phyloP scores from a whole-genome alignment of 2,888 invertebrate species.

The Pammene aurita region DNA sequence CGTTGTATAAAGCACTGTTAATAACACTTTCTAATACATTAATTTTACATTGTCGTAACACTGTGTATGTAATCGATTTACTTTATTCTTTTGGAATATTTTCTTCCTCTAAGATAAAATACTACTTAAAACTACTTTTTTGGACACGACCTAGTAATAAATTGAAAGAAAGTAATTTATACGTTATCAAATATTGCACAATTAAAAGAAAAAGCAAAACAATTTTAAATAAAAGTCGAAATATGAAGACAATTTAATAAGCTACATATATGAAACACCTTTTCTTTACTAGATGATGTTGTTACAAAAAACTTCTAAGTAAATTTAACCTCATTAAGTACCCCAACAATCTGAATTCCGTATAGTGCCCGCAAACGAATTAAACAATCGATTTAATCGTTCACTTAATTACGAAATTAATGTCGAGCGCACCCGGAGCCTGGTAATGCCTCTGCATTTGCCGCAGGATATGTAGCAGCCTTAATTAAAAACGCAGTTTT shows the following conservation, averaged over 20 bases:
- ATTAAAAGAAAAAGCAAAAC: too few relatives aligned
- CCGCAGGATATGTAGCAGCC: conserved; percentile 41
- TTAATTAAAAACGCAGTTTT: conserved; percentile 12
- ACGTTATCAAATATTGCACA: too few relatives aligned
- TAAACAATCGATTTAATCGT: conserved; percentile 73
- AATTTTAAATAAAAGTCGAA: too few relatives aligned
- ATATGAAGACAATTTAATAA: too few relatives aligned
- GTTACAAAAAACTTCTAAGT: too few relatives aligned
- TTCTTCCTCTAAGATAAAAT: too few relatives aligned
- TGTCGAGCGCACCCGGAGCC: conserved; percentile 55
- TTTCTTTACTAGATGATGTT: too few relatives aligned
- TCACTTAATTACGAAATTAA: conserved; percentile 75
- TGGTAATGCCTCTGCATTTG: conserved; percentile 52
- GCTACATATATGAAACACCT: too few relatives aligned
- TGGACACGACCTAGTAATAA: too few relatives aligned
- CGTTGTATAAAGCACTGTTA: conserved; percentile 55
- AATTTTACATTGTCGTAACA: conserved; percentile 42
- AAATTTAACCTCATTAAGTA: background rate
- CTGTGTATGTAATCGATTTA: conserved; percentile 7
- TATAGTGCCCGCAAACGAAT: conserved; percentile 64
- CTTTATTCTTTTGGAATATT: background rate
- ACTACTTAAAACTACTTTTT: too few relatives aligned
- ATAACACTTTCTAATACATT: conserved; percentile 63
- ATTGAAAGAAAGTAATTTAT: too few relatives aligned
- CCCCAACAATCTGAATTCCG: conserved; percentile 53